A percentile compares a stretch with the other conserved stretches of the same genome.
Conservation (phyloP, 2,888 invertebrate genomes). For the Drosophila pseudotakahashii region DNA sequence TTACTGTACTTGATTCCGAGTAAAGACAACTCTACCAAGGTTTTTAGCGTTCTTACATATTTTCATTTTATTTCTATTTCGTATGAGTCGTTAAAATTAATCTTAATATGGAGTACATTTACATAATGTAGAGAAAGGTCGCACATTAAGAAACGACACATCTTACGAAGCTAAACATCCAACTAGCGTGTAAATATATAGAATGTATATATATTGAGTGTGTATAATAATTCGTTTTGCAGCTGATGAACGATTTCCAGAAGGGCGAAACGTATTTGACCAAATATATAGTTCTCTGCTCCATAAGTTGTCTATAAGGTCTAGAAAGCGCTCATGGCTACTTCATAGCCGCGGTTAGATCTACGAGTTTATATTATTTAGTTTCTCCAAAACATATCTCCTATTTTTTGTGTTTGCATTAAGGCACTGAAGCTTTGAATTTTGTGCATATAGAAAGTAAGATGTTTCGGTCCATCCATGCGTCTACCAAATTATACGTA, state of each 20-base stretch:
- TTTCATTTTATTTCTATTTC: slow-evolving; percentile 68
- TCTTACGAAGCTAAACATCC: slow-evolving; percentile 72
- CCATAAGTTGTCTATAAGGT: slow-evolving; percentile 1
- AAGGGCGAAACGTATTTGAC: slow-evolving; percentile 13
- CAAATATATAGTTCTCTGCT: slow-evolving; percentile 6
- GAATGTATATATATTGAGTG: slow-evolving; percentile 57
- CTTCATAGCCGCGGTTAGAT: slow-evolving; percentile 42
- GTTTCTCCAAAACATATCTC: slow-evolving; percentile 33
- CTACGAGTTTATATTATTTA: slow-evolving; percentile 13
- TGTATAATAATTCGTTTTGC: slow-evolving; percentile 62
- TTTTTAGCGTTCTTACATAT: slow-evolving; percentile 37
- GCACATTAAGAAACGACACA: slow-evolving; percentile 38
- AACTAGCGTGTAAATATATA: slow-evolving; percentile 74
- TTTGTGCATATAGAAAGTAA: slow-evolving; percentile 76
- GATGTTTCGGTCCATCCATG: slow-evolving; percentile 40
- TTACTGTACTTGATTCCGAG: neutral
- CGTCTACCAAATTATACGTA: slow-evolving; percentile 57
- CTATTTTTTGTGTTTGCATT: slow-evolving; percentile 68
- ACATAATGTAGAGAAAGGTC: slow-evolving; percentile 62
- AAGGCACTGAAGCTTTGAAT: slow-evolving; percentile 83
- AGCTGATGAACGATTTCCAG: slow-evolving; percentile 60
- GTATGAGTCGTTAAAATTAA: slow-evolving; percentile 75
- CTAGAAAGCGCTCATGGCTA: slow-evolving; percentile 48
- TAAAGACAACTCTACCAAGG: neutral
- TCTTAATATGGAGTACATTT: slow-evolving; percentile 74